Percentiles rank a stretch among this genome's conserved stretches.
Conservation (phyloP, 2,113 vertebrate species). For the Tyto alba region DNA sequence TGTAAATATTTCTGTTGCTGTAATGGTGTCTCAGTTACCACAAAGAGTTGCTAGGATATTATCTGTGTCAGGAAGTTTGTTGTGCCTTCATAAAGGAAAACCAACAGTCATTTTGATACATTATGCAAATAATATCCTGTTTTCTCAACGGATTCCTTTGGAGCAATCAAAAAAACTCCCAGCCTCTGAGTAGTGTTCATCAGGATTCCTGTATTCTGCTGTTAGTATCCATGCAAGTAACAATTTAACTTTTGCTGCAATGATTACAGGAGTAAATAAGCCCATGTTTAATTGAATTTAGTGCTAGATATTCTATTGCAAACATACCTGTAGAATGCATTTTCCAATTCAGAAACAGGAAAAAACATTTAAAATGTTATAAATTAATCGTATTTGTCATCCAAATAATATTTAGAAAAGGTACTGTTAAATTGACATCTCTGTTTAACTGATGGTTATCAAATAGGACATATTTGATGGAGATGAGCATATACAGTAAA, state of each 20-base stretch:
- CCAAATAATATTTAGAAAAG: neutral
- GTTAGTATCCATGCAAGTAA: neutral
- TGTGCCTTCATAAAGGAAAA: conserved; percentile 34
- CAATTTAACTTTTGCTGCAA: neutral
- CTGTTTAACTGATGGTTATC: neutral
- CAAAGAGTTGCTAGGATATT: conserved; percentile 65
- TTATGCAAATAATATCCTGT: conserved; percentile 12
- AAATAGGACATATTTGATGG: neutral
- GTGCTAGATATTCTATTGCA: neutral
- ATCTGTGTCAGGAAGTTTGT: conserved; percentile 51
- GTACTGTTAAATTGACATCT: neutral
- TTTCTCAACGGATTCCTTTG: conserved; percentile 13
- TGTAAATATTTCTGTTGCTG: conserved; percentile 61
- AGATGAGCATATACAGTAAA: neutral
- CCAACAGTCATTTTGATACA: conserved; percentile 17
- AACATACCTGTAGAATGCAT: neutral
- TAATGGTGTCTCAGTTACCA: conserved; percentile 9
- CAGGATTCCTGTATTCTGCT: neutral
- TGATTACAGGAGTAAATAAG: neutral
- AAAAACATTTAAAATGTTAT: neutral
- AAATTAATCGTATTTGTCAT: neutral
- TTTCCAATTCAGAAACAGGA: neutral
- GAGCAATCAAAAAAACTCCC: neutral
- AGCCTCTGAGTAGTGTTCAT: neutral
- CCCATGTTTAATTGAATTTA: neutral